phyloP scores from a whole-genome alignment of 2,113 vertebrate species.

The Galemys pyrenaicus region DNA sequence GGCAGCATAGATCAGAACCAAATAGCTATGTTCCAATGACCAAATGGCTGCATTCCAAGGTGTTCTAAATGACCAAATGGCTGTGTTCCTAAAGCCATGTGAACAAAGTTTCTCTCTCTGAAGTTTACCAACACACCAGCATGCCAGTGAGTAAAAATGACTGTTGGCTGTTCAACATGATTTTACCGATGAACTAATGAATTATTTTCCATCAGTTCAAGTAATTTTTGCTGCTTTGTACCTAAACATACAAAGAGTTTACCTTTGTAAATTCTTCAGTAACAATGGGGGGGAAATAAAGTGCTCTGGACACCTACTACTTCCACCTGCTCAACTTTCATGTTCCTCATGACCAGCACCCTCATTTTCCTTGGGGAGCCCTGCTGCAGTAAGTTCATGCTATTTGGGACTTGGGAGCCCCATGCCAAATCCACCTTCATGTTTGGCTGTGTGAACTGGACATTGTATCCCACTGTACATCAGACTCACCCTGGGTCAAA shows the following conservation, averaged over 20 bases:
- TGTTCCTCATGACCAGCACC: background rate
- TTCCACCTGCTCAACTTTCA: background rate
- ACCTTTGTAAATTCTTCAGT: background rate
- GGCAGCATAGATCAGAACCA: background rate
- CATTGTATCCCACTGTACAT: background rate
- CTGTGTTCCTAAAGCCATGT: background rate
- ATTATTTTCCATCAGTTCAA: slow-evolving; percentile 28
- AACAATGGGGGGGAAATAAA: background rate
- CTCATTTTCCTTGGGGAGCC: background rate
- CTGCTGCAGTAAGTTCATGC: background rate
- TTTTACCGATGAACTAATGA: background rate
- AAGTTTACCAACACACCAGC: background rate
- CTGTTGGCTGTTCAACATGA: background rate
- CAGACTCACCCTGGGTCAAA: background rate
- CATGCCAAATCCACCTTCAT: background rate
- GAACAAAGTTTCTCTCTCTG: background rate
- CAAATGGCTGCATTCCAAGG: background rate
- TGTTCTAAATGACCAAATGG: background rate
- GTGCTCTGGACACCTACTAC: background rate
- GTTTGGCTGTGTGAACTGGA: background rate
- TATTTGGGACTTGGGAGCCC: background rate
- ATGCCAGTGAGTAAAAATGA: background rate
- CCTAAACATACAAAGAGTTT: background rate
- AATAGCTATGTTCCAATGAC: background rate
- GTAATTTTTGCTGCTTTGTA: background rate